Evolutionary conservation across 2,888 invertebrate species (phyloP).

Genomic region (Petrolisthes cinctipes): DNA sequence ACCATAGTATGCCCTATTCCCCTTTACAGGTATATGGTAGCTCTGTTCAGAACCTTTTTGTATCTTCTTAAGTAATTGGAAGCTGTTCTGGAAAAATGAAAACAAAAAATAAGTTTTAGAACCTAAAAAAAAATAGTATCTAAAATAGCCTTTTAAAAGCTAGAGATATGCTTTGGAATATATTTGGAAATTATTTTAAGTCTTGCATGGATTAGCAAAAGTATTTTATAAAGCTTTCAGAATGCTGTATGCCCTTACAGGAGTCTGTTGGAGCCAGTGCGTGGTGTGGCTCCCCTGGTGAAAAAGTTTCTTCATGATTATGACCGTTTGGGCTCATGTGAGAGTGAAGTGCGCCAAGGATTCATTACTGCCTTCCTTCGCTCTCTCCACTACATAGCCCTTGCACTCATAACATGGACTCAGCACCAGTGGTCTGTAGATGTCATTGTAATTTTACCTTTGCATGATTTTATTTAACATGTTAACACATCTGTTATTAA

Average conservation of each 20-base stretch:
- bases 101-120: too few relatives aligned
- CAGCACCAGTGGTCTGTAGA: constrained; percentile 54
- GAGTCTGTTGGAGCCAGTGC: constrained; percentile 52
- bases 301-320: constrained; percentile 60
- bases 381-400: constrained; percentile 58
- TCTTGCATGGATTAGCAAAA: too few relatives aligned
- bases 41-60: too few relatives aligned
- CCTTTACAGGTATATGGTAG: too few relatives aligned
- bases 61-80: too few relatives aligned
- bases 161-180: too few relatives aligned
- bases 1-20: too few relatives aligned
- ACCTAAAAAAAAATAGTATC: too few relatives aligned
- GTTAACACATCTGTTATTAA: not conserved
- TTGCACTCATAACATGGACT: constrained; percentile 62
- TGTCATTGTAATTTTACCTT: not conserved
- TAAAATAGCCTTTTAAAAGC: too few relatives aligned
- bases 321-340: constrained; percentile 54
- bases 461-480: not conserved
- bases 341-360: constrained; percentile 41
- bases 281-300: constrained; percentile 49
- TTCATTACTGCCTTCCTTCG: constrained; percentile 58
- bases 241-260: constrained; percentile 1
- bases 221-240: too few relatives aligned
- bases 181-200: too few relatives aligned
- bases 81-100: too few relatives aligned